Base-by-base conservation (phyloP, 2,113 vertebrate genomes). In the Etheostoma cragini region DNA sequence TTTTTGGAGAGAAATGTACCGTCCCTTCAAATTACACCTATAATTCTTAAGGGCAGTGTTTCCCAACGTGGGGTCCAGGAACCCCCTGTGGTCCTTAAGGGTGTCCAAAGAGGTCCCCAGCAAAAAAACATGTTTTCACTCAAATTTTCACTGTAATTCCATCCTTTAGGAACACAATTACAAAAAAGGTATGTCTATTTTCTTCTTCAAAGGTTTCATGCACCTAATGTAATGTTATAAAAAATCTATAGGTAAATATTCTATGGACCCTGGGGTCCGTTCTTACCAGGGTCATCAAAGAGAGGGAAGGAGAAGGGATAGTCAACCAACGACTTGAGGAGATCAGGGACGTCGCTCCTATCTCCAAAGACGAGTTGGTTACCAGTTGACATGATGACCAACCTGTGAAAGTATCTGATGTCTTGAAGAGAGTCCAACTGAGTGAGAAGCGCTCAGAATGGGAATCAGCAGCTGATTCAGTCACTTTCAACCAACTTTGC, bases 261-360 rank as follows among this genome's bases (percentile, higher is more conserved):
- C 38, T 11, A 42, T 42, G 35, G 35, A 38, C 35, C 35, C 8
- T 38, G 35, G 35, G 35, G 35, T 35, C 35, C 35, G 35, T 38
- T 67, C 87, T 94, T 85, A 94, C 94, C 94, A 0, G 16, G 72
- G 63, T 96, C 96, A 91, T 93, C 91, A 78, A 95, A 91, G 81
- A 86, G 93, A 45, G 91, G 94, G 92, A 95, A 95, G 77, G 94
- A 93, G 57, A 96, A 93, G 26, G 96, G 95, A 63, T 95, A 96
- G 46, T 97, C 97, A 83, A 96, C 93, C 75, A 98, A 87, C 2
- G 96, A 95, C 90, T 94, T 97, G 78, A 98, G 94, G 76, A 98
- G 94, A 87, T 97, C 97, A 0, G 96, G 96, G 71, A 97, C 95
- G 80, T 98, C 96, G 94, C 93, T 95, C 68, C 93, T 69, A 1